Conservation (phyloP, 2,888 invertebrate genomes). For the Desoria tigrina region DNA sequence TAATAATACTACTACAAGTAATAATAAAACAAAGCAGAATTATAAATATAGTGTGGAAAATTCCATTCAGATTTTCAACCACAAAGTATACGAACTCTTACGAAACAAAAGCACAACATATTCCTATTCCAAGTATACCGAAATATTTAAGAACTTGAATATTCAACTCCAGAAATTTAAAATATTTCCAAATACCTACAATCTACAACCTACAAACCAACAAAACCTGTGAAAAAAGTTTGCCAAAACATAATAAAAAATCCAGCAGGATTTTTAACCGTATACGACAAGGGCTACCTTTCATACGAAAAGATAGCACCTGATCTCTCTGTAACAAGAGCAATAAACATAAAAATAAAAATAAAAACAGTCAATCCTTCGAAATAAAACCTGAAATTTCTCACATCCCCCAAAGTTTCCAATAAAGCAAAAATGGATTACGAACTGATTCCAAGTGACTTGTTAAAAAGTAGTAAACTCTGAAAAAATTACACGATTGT, state of each 20-base stretch:
- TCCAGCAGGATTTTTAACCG: neutral
- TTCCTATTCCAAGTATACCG: constrained; percentile 6
- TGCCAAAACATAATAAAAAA: constrained; percentile 6
- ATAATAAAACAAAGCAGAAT: no score
- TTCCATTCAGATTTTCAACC: neutral
- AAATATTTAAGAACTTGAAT: neutral
- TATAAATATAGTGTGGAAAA: neutral
- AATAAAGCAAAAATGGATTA: no score
- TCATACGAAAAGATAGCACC: no score
- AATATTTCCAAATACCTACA: neutral
- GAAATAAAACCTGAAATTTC: no score
- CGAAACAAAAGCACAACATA: neutral
- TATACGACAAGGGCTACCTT: neutral
- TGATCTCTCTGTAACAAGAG: no score
- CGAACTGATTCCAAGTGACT: no score
- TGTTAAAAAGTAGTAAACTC: no score
- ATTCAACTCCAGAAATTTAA: neutral
- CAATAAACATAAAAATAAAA: neutral
- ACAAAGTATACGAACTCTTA: constrained; percentile 13
- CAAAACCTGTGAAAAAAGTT: neutral
- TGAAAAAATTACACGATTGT: neutral
- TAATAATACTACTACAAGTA: no score
- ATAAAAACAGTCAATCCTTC: neutral
- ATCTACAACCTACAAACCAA: no score
- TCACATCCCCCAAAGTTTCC: no score